Evolutionary conservation across 2,797 vertebrate species (phyloP), one percentile per base, ranked within the genome.

Genomic region (Menidia menidia): DNA sequence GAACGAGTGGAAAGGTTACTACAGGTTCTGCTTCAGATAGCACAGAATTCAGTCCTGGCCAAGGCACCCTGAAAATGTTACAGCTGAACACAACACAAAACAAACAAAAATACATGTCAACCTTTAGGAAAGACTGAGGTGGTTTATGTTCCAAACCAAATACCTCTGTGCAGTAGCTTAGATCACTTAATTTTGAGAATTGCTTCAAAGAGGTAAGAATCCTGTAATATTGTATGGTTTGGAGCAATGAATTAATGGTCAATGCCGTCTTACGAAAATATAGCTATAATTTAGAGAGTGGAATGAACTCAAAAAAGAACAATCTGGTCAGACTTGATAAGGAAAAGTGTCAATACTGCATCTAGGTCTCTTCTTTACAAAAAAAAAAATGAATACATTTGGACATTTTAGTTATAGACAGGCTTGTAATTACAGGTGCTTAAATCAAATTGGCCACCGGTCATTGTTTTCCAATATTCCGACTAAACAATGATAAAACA

Each of bases 351-450:
- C 45, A 48, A 10, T 48, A 9, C 16, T 16, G 25, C 50, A 43
- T 53, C 35, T 50, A 11, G 19, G 19, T 18, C 18, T 4, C 42
- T 53, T 16, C 32, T 43, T 25, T 25, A 25, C 25, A 25, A 25
- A 15, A 32, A 35, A 47, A 31, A 71, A 32, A 16, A 56, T 12
- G 6, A 73, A 68, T 43, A 64, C 1, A 54, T 66, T 25, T 43
- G 14, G 45, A 53, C 45, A 2, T 14, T 47, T 44, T 31, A 61
- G 61, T 68, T 56, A 55, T 16, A 67, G 33, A 53, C 13, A 2
- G 4, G 19, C 12, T 44, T 60, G 6, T 60, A 60, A 62, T 6
- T 77, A 60, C 3, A 11, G 18, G 7, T 25, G 4, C 11, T 50
- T 25, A 18, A 18, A 11, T 50, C 19, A 25, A 50, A 11, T 50